These are phyloP conservation scores for Pseudomyrmex cubaensis DNA, from an alignment of 1,140 invertebrate species.

Conservation along the genomic window DNA sequence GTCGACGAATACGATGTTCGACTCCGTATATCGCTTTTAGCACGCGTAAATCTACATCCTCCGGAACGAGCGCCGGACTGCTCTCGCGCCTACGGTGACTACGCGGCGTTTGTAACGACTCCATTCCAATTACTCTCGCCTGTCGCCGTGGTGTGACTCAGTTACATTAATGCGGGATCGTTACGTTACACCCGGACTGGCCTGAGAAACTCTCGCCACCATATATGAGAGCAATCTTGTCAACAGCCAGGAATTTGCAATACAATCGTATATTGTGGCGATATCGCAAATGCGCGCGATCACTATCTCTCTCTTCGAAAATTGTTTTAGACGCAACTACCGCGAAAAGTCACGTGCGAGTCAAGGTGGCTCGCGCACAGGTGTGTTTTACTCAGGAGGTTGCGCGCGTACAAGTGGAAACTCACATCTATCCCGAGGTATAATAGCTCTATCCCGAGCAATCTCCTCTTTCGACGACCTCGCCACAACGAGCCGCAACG, in stretches of 20 bases:
- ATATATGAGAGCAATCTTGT: slow-evolving; percentile 25
- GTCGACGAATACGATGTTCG: too few species aligned
- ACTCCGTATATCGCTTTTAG: neutral
- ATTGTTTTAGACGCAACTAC: neutral
- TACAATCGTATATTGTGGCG: neutral
- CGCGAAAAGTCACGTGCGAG: too few species aligned
- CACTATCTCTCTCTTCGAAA: neutral
- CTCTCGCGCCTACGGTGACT: slow-evolving; percentile 28
- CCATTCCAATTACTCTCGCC: slow-evolving; percentile 73
- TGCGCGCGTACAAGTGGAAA: slow-evolving; percentile 67
- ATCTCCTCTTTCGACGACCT: slow-evolving; percentile 60
- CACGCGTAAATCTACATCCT: neutral
- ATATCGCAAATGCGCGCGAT: neutral
- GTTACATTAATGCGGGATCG: slow-evolving; percentile 15
- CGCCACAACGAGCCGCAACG: slow-evolving; percentile 65
- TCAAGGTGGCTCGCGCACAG: neutral
- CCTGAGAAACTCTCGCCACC: neutral
- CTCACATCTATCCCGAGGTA: slow-evolving; percentile 46
- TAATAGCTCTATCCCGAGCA: slow-evolving; percentile 71
- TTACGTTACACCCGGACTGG: slow-evolving; percentile 33
- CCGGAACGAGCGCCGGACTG: slow-evolving; percentile 40
- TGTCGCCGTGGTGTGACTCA: slow-evolving; percentile 29
- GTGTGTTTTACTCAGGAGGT: slow-evolving; percentile 54
- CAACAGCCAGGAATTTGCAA: slow-evolving; percentile 22
- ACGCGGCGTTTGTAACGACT: slow-evolving; percentile 72